Conservation (phyloP, 2,888 invertebrate species). For the Noctua pronuba region DNA sequence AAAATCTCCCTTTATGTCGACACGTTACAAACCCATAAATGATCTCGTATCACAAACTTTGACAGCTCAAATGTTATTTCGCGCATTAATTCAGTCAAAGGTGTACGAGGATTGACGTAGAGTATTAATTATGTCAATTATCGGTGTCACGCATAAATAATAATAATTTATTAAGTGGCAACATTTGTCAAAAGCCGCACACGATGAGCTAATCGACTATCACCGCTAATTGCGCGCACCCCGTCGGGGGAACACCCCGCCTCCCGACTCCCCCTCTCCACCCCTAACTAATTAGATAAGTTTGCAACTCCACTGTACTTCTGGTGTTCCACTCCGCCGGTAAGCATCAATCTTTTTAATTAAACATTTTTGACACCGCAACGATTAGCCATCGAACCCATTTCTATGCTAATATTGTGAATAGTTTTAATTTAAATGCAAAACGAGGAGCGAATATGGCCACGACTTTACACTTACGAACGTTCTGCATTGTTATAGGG, state of each 20-base stretch:
- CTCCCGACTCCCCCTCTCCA: constrained; percentile 65
- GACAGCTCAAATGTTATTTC: constrained; percentile 51
- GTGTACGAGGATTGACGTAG: constrained; percentile 55
- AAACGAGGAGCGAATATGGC: constrained; percentile 72
- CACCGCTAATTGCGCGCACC: constrained; percentile 88
- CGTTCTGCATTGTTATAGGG: constrained; percentile 54
- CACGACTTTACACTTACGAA: constrained; percentile 52
- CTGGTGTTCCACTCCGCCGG: constrained; percentile 87
- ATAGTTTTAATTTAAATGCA: constrained; percentile 84
- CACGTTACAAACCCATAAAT: constrained; percentile 29
- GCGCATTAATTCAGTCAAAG: constrained; percentile 36
- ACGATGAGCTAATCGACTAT: constrained; percentile 91
- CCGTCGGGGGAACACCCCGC: constrained; percentile 48
- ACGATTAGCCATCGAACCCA: constrained; percentile 88
- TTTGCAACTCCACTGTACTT: constrained; percentile 90
- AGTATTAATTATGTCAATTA: constrained; percentile 82
- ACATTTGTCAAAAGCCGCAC: constrained; percentile 90
- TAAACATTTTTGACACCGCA: constrained; percentile 90
- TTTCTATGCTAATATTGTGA: constrained; percentile 84
- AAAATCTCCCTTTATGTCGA: constrained; percentile 23
- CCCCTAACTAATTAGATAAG: constrained; percentile 90
- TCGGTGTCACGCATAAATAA: constrained; percentile 83
- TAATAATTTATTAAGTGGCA: constrained; percentile 87
- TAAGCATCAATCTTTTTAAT: constrained; percentile 91
- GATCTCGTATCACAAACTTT: constrained; percentile 33